These are phyloP conservation scores for Vannuccia rotundouncinata DNA, from an alignment of 2,888 invertebrate genomes.

Conservation along the genomic window DNA sequence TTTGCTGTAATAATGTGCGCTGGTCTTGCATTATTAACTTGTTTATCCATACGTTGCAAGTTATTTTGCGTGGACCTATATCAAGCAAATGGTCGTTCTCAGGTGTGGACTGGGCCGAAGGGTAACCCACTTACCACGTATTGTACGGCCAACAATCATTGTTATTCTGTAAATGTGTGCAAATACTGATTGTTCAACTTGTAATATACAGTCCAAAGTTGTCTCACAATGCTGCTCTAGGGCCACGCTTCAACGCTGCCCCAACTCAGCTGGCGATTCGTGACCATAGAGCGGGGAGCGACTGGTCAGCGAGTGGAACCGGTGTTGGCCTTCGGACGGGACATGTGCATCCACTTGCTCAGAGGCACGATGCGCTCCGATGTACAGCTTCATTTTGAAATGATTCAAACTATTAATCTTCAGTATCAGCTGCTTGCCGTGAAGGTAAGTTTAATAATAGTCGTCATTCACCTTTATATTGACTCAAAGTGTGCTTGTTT, in stretches of 20 bases:
- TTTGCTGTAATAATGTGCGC: no score
- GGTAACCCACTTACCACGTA: slow-evolving; percentile 7
- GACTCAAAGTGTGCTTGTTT: no score
- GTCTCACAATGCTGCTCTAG: no score
- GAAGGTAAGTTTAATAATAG: slow-evolving; percentile 46
- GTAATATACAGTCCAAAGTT: no score
- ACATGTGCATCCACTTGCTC: slow-evolving; percentile 70
- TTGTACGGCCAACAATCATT: not conserved
- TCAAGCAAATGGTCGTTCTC: not conserved
- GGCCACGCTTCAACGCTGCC: slow-evolving; percentile 70
- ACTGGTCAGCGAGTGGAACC: slow-evolving; percentile 65
- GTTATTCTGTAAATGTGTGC: not conserved
- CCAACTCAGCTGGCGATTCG: slow-evolving; percentile 83
- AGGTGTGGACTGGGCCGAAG: slow-evolving; percentile 1
- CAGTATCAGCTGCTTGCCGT: slow-evolving; percentile 68
- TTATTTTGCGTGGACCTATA: not conserved
- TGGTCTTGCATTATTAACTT: no score
- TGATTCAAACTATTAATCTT: slow-evolving; percentile 64
- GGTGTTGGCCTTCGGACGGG: slow-evolving; percentile 79
- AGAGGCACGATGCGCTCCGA: not conserved
- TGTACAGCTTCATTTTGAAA: slow-evolving; percentile 43
- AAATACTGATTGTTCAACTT: no score
- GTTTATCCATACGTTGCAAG: no score
- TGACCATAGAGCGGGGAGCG: slow-evolving; percentile 67
- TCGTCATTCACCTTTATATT: no score